phyloP scores from a whole-genome alignment of 2,113 vertebrate genomes.

The Helogale parvula region DNA sequence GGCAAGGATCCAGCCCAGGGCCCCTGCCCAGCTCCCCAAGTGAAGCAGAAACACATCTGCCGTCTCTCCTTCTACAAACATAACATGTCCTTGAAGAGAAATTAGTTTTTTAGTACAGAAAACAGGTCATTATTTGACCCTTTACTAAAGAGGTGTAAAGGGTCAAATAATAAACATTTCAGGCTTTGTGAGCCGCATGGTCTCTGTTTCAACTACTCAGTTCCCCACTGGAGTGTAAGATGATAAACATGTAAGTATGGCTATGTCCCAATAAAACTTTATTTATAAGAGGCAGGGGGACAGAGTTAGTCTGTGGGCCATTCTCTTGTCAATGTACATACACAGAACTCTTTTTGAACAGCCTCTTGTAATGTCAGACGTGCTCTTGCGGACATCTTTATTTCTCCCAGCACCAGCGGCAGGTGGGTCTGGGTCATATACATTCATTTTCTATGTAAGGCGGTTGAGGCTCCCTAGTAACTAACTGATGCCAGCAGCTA shows the following conservation, averaged over 20 bases:
- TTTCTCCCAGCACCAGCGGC: background rate
- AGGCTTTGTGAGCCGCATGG: background rate
- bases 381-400: background rate
- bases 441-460: background rate
- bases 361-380: background rate
- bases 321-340: background rate
- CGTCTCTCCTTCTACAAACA: background rate
- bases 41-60: background rate
- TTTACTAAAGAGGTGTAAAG: too few species aligned
- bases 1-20: background rate
- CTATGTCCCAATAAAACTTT: constrained; percentile 51
- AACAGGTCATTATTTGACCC: too few species aligned
- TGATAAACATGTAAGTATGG: background rate
- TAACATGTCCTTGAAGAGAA: background rate
- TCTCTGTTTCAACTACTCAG: background rate
- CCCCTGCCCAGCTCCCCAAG: background rate
- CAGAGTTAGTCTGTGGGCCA: background rate
- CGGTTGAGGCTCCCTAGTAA: background rate
- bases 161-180: background rate
- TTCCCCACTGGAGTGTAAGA: background rate
- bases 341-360: background rate
- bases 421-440: background rate
- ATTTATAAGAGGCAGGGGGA: background rate
- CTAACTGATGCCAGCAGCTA: background rate
- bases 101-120: background rate